Evolutionary conservation across 2,888 invertebrate genomes (phyloP), one percentile per base, ranked within the genome.

Genomic region (Dioctria linearis): DNA sequence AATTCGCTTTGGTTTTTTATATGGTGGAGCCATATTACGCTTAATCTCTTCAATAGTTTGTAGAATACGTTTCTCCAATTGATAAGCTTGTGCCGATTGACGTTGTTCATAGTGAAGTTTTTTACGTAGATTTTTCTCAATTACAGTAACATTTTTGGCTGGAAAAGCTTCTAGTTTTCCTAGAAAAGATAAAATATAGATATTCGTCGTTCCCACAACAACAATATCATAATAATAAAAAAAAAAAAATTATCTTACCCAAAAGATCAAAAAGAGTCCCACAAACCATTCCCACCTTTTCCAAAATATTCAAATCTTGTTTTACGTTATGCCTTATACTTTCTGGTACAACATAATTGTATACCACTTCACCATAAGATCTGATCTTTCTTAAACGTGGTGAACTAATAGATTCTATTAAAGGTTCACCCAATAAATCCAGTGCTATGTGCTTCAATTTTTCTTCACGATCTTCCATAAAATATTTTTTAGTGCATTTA

Each of bases 401-500:
- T 75, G 87, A 85, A 11, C 84, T 84, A 51, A 87, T 85, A 0
- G 86, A 84, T 3, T 83, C 51, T 0, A 84, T 83, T 6, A 88
- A 84, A 2, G 87, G 86, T 5, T 83, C 80, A 0, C 84, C 82
- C 0, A 88, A 79, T 49, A 85, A 86, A 0, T 81, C 69, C 3
- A 83, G 42, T 0, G 86, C 85, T 37, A 85, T 84, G 0, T 80
- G 42, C 78, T 85, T 85, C 83, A 89, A 84, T 67, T 86, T 84
- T 3, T 73, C 83, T 0, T 85, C 86, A 0, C 88, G 86, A 80
- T 86, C 85, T 42, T 86, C 85, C 87, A 89, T 86, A 73, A 86
- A 89, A 82, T 86, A 86, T 69, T 88, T 86, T 80, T 87, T 88
- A 3, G 85, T 85, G 43, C 86, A 87, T 80, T 86, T 87, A 13